Percentiles rank a stretch among this genome's conserved stretches.
Evolutionary conservation across 2,797 vertebrate species (phyloP).

Genomic region (Semaprochilodus insignis): DNA sequence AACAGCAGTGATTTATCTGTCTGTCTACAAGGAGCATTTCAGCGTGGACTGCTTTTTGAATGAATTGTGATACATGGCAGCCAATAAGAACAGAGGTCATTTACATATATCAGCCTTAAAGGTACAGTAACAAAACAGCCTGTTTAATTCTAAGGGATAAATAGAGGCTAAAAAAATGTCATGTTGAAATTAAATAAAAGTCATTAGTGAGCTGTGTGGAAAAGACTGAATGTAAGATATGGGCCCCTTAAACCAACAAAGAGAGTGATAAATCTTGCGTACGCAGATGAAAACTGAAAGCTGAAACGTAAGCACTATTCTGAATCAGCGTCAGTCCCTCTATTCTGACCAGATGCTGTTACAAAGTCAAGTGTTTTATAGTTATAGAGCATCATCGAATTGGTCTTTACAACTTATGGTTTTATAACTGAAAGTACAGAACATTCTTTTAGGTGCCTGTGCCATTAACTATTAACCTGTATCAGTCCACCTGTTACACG

Average conservation of each 20-base stretch:
- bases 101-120: no score
- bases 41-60: no score
- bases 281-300: background rate
- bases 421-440: slow-evolving; percentile 19
- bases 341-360: background rate
- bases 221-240: background rate
- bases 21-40: no score
- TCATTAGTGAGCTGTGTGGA: no score
- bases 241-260: background rate
- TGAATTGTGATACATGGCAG: no score
- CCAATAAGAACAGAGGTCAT: no score
- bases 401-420: slow-evolving; percentile 1
- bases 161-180: no score
- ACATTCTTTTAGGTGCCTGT: slow-evolving; percentile 5
- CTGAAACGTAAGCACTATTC: background rate
- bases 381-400: background rate
- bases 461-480: slow-evolving; percentile 46
- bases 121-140: no score
- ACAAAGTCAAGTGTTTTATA: slow-evolving; percentile 28
- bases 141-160: no score
- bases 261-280: background rate
- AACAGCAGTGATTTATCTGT: no score
- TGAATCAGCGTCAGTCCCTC: background rate
- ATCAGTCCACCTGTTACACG: slow-evolving; percentile 13
- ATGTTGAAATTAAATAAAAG: no score